Base-by-base conservation (phyloP, 2,113 vertebrate genomes). In the Neogale vison region DNA sequence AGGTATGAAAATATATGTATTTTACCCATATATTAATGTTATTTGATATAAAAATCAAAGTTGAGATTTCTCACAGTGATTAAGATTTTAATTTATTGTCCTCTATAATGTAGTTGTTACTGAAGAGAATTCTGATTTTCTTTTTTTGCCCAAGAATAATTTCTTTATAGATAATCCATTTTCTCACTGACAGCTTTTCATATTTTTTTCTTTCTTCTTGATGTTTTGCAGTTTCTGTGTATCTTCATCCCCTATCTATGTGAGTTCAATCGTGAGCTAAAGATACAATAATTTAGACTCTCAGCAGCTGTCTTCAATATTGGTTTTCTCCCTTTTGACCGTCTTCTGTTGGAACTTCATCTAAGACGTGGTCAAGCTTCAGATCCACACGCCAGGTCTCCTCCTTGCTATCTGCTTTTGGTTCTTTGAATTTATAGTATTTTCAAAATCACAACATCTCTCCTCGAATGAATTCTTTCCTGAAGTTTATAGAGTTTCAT, bases 351-450 rank as follows among this genome's bases (percentile, higher is more conserved):
- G 24, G 26, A 29, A 77, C n/a, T 47, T 83, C 42, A 7, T 11
- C 3, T 24, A 24, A 87, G 9, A 79, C 8, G 11, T 24, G 15
- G n/a, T 15, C 0, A 7, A 31, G 9, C 1, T 39, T 71, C 1
- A 92, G 36, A 24, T 29, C 31, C 3, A 45, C 24, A 14, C 10
- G 39, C 47, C n/a, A 39, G 12, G 1, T 39, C 55, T 42, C 9
- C 29, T 57, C 23, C 17, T 15, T 61, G 31, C 61, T 72, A 5
- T 92, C 39, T 88, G 13, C 9, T 61, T 50, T 42, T 42, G 2
- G 6, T 86, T 81, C 29, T 65, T 89, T 57, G 3, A 39, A 61
- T 61, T n/a, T 18, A 26, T n/a, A 69, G 50, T 45, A 59, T 47
- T 87, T 90, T 77, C 29, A 61, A 34, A 71, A 61, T 61, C 6